These are phyloP conservation scores for Catamblyrhynchus diadema DNA, from an alignment of 2,797 vertebrate genomes.

Conservation along the genomic window DNA sequence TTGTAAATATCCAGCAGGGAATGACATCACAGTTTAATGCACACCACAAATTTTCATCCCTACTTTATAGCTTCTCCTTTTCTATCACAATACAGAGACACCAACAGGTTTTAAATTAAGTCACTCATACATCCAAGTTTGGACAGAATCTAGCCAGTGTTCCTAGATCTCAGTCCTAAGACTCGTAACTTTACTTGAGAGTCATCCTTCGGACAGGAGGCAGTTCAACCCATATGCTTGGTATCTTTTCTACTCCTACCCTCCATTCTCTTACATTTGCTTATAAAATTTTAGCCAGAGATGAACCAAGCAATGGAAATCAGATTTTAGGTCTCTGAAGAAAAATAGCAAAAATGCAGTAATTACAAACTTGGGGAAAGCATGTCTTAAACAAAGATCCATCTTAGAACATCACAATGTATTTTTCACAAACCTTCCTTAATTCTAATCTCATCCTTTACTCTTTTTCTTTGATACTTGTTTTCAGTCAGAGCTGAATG, in stretches of 20 bases:
- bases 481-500: background rate
- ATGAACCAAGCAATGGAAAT: background rate
- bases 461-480: background rate
- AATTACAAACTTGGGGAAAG: background rate
- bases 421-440: background rate
- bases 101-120: background rate
- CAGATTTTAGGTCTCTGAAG: background rate
- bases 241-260: background rate
- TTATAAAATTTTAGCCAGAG: background rate
- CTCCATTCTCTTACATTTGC: background rate
- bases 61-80: background rate
- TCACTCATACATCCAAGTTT: background rate
- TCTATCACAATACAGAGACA: background rate
- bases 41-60: background rate
- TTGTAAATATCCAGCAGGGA: background rate
- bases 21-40: background rate
- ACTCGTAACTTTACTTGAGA: background rate
- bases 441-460: background rate
- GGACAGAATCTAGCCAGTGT: background rate
- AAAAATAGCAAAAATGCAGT: background rate
- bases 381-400: background rate
- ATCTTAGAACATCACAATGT: background rate
- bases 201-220: background rate
- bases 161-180: background rate
- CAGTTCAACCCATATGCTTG: background rate